A percentile compares a stretch with the other conserved stretches of the same genome.
These are phyloP conservation scores for Drosophila santomea DNA, from an alignment of 1,140 invertebrate species.

Conservation along the genomic window DNA sequence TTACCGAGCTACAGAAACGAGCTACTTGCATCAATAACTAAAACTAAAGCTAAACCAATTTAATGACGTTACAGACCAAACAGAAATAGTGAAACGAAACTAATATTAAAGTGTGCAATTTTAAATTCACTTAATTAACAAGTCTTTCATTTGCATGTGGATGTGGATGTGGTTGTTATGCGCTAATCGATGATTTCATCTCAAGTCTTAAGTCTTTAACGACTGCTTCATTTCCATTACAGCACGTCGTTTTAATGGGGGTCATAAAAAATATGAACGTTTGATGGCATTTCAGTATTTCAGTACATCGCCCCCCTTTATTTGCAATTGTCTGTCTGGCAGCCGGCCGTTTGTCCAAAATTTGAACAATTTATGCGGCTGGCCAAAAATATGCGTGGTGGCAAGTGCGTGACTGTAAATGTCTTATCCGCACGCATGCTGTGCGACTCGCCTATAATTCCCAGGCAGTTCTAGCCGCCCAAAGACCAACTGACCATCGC, in stretches of 20 bases:
- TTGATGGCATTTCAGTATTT: no score
- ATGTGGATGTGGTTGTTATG: no score
- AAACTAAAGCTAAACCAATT: conserved; percentile 14
- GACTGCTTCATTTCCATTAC: no score
- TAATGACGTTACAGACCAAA: conserved; percentile 50
- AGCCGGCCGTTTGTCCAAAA: neutral
- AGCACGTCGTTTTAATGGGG: no score
- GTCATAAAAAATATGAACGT: no score
- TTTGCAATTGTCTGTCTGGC: neutral
- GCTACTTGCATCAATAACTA: conserved; percentile 32
- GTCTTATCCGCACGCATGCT: neutral
- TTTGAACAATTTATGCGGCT: neutral
- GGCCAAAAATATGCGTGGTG: neutral
- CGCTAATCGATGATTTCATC: no score
- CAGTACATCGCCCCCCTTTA: neutral
- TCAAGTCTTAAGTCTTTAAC: no score
- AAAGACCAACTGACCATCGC: no score
- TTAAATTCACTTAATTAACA: neutral
- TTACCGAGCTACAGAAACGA: conserved; percentile 15
- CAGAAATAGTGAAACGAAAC: conserved; percentile 37
- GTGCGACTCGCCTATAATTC: neutral
- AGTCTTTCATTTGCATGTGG: neutral
- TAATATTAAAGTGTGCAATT: conserved; percentile 34
- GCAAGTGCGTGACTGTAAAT: neutral
- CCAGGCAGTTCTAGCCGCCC: neutral